Evolutionary conservation across 2,888 invertebrate species (phyloP).

Genomic region (Iselma pallidipennis): DNA sequence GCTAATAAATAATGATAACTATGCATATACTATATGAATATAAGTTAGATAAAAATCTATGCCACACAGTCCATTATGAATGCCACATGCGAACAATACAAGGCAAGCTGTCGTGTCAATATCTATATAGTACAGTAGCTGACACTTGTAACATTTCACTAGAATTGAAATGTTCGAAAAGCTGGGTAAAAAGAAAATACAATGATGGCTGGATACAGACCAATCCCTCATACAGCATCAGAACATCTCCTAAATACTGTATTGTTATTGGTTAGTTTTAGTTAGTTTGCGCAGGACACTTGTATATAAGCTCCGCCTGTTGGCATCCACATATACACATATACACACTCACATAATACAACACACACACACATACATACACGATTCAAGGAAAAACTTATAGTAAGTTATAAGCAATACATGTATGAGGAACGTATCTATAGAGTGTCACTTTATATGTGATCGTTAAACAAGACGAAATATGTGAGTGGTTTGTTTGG

Average conservation of each 20-base stretch:
- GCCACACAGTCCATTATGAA: conserved; percentile 42
- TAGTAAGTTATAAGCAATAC: neutral
- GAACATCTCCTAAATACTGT: conserved; percentile 44
- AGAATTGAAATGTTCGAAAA: conserved; percentile 53
- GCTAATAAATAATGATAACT: neutral
- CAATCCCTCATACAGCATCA: conserved; percentile 53
- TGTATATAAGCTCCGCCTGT: conserved; percentile 43
- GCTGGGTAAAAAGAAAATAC: conserved; percentile 36
- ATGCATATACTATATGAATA: conserved; percentile 29
- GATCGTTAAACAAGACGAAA: too few relatives aligned
- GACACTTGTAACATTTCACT: conserved; percentile 53
- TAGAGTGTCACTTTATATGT: neutral
- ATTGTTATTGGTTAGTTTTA: conserved; percentile 43
- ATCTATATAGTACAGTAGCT: conserved; percentile 53
- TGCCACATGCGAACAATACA: conserved; percentile 51
- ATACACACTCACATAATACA: conserved; percentile 29
- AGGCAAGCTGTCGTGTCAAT: conserved; percentile 55
- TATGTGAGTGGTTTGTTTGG: neutral
- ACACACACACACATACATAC: neutral
- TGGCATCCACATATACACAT: too few relatives aligned
- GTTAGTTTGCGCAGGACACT: conserved; percentile 46
- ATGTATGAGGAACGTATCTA: neutral
- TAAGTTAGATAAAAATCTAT: conserved; percentile 40
- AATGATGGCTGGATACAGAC: conserved; percentile 57
- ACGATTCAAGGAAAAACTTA: neutral